phyloP scores from a whole-genome alignment of 2,113 vertebrate genomes.

The Nanorana parkeri region DNA sequence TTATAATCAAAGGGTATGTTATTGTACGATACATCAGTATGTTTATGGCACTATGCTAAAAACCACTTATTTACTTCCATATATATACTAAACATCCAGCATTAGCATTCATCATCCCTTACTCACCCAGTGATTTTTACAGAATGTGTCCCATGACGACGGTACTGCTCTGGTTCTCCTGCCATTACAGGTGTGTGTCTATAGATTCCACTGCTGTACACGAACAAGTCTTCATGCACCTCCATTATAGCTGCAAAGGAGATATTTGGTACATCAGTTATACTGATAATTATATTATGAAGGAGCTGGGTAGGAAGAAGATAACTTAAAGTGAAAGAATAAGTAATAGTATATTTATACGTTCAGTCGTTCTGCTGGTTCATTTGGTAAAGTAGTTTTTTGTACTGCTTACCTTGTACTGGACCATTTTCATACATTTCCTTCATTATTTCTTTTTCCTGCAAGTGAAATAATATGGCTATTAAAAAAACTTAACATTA shows the following conservation, averaged over 20 bases:
- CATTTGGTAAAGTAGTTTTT: not conserved
- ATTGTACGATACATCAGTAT: too few relatives aligned
- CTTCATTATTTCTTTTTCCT: conserved; percentile 98
- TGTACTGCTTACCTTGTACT: conserved; percentile 83
- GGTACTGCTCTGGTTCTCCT: conserved; percentile 77
- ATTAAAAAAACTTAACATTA: too few relatives aligned
- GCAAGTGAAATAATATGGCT: conserved; percentile 12
- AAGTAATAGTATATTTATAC: too few relatives aligned
- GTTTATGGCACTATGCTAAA: too few relatives aligned
- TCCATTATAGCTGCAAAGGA: conserved; percentile 88
- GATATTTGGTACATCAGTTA: too few relatives aligned
- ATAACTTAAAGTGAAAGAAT: too few relatives aligned
- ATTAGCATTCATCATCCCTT: not conserved
- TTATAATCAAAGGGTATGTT: too few relatives aligned
- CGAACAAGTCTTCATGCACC: conserved; percentile 96
- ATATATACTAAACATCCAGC: not conserved
- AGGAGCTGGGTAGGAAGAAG: too few relatives aligned
- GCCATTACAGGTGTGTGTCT: conserved; percentile 83
- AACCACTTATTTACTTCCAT: too few relatives aligned
- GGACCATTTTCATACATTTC: conserved; percentile 96
- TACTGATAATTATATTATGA: too few relatives aligned
- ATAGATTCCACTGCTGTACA: conserved; percentile 90
- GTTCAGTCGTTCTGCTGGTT: too few relatives aligned
- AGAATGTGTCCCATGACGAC: conserved; percentile 90
- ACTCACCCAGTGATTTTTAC: conserved; percentile 92